Conservation (phyloP, 2,888 invertebrate species). For the Plutella xylostella region DNA sequence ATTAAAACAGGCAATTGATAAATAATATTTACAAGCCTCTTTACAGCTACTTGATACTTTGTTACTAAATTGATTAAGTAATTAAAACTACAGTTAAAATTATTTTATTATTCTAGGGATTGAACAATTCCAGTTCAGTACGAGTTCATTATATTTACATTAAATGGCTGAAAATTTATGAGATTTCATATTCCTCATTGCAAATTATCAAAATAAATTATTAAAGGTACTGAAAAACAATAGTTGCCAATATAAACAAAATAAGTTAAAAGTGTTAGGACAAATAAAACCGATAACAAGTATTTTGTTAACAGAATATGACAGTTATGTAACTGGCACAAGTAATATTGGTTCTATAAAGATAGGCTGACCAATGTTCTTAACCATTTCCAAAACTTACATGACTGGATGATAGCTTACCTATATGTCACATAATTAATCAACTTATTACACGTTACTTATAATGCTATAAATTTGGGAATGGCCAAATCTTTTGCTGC, state of each 20-base stretch:
- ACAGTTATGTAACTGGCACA: too few relatives aligned
- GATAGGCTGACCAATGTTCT: too few relatives aligned
- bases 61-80: too few relatives aligned
- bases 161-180: background rate
- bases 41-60: constrained; percentile 18
- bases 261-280: background rate
- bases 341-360: too few relatives aligned
- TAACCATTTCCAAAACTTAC: too few relatives aligned
- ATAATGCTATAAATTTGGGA: too few relatives aligned
- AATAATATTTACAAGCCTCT: constrained; percentile 57
- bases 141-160: background rate
- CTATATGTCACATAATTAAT: too few relatives aligned
- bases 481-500: too few relatives aligned
- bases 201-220: background rate
- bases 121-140: constrained; percentile 47
- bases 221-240: background rate
- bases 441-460: too few relatives aligned
- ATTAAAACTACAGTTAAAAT: constrained; percentile 29
- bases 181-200: constrained; percentile 5
- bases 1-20: constrained; percentile 18
- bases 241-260: background rate
- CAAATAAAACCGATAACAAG: background rate
- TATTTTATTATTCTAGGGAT: constrained; percentile 29
- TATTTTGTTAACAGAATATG: background rate
- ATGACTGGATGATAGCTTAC: too few relatives aligned